phyloP scores from a whole-genome alignment of 2,113 vertebrate genomes.

The Colaptes auratus region DNA sequence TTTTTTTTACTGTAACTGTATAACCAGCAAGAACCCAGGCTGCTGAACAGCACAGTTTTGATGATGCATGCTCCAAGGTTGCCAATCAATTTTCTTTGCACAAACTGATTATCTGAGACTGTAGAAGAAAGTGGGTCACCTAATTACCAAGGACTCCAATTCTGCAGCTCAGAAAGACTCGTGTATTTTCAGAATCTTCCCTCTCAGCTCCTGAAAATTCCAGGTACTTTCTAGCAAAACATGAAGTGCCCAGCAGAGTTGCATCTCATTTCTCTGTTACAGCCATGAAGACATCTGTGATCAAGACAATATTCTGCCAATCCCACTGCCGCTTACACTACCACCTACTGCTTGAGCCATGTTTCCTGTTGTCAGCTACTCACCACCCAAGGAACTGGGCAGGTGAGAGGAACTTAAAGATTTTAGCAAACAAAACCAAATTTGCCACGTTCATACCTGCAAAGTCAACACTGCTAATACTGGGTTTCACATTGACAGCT shows the following conservation, averaged over 20 bases:
- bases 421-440: neutral
- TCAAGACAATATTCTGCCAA: neutral
- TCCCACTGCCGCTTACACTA: neutral
- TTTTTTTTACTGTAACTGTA: neutral
- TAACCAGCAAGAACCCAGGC: neutral
- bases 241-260: neutral
- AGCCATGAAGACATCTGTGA: neutral
- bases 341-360: neutral
- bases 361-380: neutral
- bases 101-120: neutral
- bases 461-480: constrained; percentile 71
- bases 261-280: neutral
- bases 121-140: neutral
- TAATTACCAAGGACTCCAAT: neutral
- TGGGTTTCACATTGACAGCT: constrained; percentile 74
- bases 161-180: neutral
- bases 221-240: neutral
- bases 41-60: neutral
- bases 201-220: neutral
- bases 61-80: neutral
- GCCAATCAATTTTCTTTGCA: neutral
- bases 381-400: neutral
- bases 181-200: neutral
- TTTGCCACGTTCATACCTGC: constrained; percentile 67
- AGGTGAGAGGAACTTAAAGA: neutral